These are phyloP conservation scores for Phrynocephalus forsythii DNA, from an alignment of 2,797 vertebrate species.

Conservation along the genomic window DNA sequence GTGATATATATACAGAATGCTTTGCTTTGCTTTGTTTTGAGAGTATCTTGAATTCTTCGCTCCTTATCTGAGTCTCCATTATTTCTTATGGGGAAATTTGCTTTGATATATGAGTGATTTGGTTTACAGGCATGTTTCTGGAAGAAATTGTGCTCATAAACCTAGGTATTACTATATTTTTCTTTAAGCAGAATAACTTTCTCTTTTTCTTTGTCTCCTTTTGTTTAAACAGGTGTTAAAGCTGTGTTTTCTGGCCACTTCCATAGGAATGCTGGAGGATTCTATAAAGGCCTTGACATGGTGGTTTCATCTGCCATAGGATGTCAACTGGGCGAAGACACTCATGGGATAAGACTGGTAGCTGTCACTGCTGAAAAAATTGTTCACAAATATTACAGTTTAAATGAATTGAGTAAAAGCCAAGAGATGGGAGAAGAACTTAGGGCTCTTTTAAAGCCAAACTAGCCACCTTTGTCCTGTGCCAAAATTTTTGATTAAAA, in stretches of 20 bases:
- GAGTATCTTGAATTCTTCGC: no score
- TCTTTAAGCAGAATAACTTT: no score
- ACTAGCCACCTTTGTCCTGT: conserved; percentile 44
- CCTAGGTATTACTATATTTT: no score
- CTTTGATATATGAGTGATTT: no score
- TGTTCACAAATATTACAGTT: conserved; percentile 88
- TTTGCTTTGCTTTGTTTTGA: no score
- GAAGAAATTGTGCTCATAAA: no score
- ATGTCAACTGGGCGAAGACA: conserved; percentile 91
- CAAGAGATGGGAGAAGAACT: conserved; percentile 85
- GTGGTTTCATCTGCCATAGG: conserved; percentile 96
- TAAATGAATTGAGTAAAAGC: conserved; percentile 81
- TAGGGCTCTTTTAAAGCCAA: conserved; percentile 74
- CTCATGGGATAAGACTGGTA: conserved; percentile 90
- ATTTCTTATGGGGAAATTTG: no score
- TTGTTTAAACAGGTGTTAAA: conserved; percentile 83
- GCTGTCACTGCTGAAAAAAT: conserved; percentile 86
- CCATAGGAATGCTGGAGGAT: conserved; percentile 91
- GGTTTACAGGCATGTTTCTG: no score
- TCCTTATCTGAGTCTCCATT: no score
- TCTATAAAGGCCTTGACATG: conserved; percentile 88
- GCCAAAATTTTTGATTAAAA: neutral
- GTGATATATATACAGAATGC: no score
- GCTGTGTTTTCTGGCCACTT: conserved; percentile 96
- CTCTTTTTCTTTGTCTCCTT: neutral